Base-by-base conservation (phyloP, 2,797 vertebrate species). In the Danio choprae region DNA sequence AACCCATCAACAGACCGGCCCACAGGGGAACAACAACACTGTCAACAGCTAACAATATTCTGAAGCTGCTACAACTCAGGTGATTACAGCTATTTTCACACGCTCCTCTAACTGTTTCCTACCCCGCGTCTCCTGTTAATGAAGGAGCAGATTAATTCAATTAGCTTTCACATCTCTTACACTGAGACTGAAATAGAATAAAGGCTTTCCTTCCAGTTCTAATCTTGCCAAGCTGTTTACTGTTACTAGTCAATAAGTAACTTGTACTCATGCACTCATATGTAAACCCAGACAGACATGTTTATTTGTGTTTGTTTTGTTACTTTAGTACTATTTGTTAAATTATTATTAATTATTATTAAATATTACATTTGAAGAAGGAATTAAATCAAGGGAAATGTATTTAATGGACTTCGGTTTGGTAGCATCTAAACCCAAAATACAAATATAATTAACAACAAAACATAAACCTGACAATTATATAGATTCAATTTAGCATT, bases 101-200 rank as follows among this genome's bases (percentile, higher is more conserved):
- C 36, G 53, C 81, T 81, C 62, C 63, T 72, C 59, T 20, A 16
- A 75, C 64, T n/a, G 50, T 80, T 83, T 67, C 74, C 80, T 50
- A 48, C 51, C 44, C 60, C 20, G 2, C 12, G 55, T 75, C 82
- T 67, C 55, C 60, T 80, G 83, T 87, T 91, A 92, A 94, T 92
- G 90, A 90, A 89, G 83, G 83, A 46, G 79, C 83, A 82, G 82
- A 89, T 88, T 89, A 90, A 93, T 91, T 92, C 86, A 92, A 91
- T 91, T 92, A 88, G 74, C 64, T 64, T 81, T 79, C 79, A 6
- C 69, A 82, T 9, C 58, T 77, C 75, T 83, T 69, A 58, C 8
- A 29, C 82, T 78, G 74, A 86, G 86, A 85, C 85, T 83, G 22
- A 51, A 81, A 86, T 51, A 5, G 53, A 81, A 78, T 74, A 74